Evolutionary conservation across 2,797 vertebrate species (phyloP).

Genomic region (Halcyon badia): DNA sequence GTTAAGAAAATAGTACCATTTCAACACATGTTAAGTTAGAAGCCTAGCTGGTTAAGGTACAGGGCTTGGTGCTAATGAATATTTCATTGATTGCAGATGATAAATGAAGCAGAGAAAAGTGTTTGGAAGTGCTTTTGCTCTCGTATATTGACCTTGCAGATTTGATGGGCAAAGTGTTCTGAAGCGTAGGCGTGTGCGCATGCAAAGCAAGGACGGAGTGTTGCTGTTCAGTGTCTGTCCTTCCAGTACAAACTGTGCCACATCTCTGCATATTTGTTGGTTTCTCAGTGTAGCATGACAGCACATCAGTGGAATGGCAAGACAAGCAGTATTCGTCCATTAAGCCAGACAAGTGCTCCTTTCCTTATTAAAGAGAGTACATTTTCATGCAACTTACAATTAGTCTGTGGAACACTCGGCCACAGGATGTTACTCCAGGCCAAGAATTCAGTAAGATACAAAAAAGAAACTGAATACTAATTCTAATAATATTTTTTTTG

Average conservation of each 20-base stretch:
- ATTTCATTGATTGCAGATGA: conserved; percentile 18
- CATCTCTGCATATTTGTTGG: conserved; percentile 4
- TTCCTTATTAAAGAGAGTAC: conserved; percentile 26
- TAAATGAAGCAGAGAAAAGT: conserved; percentile 17
- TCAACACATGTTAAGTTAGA: background rate
- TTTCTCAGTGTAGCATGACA: conserved; percentile 2
- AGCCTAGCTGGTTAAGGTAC: background rate
- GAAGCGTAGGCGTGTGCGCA: background rate
- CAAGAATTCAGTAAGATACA: conserved; percentile 33
- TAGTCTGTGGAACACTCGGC: background rate
- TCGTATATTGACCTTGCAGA: background rate
- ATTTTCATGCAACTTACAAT: conserved; percentile 53
- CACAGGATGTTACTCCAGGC: conserved; percentile 24
- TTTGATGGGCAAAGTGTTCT: background rate
- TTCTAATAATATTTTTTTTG: conserved; percentile 29
- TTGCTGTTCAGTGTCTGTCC: background rate
- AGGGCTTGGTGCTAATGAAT: background rate
- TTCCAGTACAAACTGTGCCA: background rate
- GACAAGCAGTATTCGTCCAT: conserved; percentile 24
- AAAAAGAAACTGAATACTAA: conserved; percentile 19
- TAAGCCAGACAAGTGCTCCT: conserved; percentile 28
- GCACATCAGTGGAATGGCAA: conserved; percentile 26
- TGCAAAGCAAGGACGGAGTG: background rate
- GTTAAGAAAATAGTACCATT: background rate
- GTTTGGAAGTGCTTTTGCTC: background rate